phyloP scores from a whole-genome alignment of 1,140 invertebrate species.

The Sitobion miscanthi region DNA sequence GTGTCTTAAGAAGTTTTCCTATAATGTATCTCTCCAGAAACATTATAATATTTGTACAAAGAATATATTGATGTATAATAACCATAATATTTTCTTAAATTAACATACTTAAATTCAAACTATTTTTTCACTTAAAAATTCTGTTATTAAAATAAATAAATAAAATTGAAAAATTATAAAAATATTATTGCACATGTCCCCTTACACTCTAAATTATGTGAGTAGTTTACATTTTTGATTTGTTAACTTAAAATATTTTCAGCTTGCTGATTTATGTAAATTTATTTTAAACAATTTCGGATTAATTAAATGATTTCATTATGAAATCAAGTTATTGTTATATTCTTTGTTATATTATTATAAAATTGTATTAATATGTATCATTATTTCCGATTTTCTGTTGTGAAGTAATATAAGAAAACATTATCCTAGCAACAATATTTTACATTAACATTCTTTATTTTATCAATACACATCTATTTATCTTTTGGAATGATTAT shows the following conservation, averaged over 20 bases:
- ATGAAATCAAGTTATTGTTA: background rate
- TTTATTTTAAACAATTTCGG: background rate
- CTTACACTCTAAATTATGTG: background rate
- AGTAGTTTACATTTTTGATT: background rate
- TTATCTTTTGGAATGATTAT: no score
- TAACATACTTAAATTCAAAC: background rate
- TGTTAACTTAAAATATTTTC: background rate
- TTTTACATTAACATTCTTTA: no score
- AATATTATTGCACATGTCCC: background rate
- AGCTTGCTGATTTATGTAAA: background rate
- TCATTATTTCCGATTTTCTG: background rate
- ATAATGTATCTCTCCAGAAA: slow-evolving; percentile 27
- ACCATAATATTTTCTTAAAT: slow-evolving; percentile 12
- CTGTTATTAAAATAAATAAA: background rate
- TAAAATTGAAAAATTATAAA: background rate
- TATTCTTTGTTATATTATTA: background rate
- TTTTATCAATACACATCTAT: no score
- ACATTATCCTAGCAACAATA: no score
- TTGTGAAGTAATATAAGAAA: background rate
- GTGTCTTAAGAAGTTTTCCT: slow-evolving; percentile 37
- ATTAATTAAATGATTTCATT: background rate
- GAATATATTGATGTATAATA: background rate
- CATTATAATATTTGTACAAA: slow-evolving; percentile 33
- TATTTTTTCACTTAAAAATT: background rate
- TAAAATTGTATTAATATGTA: background rate